Evolutionary conservation across 2,888 invertebrate genomes (phyloP), one percentile per base, ranked within the genome.

Genomic region (Syrphus vitripennis): DNA sequence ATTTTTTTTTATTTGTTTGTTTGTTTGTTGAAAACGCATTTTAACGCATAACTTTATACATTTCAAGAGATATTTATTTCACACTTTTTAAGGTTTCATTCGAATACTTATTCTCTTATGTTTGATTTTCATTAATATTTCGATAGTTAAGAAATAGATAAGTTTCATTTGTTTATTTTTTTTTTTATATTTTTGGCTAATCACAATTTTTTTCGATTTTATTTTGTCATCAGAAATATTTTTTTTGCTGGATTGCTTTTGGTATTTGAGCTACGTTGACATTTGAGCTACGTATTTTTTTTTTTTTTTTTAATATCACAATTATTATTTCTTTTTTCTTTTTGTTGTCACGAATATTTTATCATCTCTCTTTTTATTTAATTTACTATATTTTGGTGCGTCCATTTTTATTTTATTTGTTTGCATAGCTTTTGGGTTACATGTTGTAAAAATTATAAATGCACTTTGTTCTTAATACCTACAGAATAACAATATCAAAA

Each of bases 141-240:
- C 65, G 81, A 81, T 81, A 74, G 74, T 34, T 65, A 77, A 48
- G 65, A 65, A 65, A 69, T 74, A 71, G 71, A 82, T 76, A 76
- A 80, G 67, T 71, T 48, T 67, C 37, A 14, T 19, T 26, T 31
- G 34, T 19, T 37, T 59, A 7, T 63, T 40, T 34, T 53, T 26
- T 76, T 37, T 14, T 31, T 42, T 4, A 42, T 63, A 16, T 72
- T 57, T 69, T 50, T 82, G 81, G 70, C 82, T 78, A 82, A 86
- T 86, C 86, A 86, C 86, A 86, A 86, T 74, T 82, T 82, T n/a
- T 82, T 86, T 86, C 82, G 78, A 78, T 86, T 82, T 83, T 31
- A 48, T 45, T 74, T 72, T 59, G 65, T 31, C 59, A 53, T 55
- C 50, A 34, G 61, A 61, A 61, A 37, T 50, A 50, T 65, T 57